These are phyloP conservation scores for Felis catus DNA, from an alignment of 2,113 vertebrate species.

Conservation along the genomic window DNA sequence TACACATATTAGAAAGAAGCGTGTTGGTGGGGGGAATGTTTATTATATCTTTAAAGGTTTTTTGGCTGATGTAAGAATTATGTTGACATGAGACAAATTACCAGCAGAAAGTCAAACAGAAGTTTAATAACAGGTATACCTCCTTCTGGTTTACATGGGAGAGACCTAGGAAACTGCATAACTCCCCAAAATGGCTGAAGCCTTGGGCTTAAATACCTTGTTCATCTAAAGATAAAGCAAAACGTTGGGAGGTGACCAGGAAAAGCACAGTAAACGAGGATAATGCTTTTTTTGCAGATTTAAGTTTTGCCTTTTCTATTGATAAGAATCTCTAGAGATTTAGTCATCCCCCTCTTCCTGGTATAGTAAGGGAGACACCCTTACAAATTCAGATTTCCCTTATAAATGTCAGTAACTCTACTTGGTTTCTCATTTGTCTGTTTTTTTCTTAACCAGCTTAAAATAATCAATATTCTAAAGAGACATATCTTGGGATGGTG, in stretches of 20 bases:
- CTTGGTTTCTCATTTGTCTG: not conserved
- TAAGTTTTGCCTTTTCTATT: not conserved
- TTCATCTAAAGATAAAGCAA: not conserved
- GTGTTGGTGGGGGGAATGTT: not conserved
- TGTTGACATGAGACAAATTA: not conserved
- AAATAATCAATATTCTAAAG: not conserved
- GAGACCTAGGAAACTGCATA: not conserved
- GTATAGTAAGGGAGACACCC: not conserved
- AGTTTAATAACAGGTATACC: not conserved
- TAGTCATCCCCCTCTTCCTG: not conserved
- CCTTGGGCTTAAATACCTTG: not conserved
- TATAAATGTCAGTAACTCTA: not conserved
- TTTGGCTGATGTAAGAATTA: not conserved
- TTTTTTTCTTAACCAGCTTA: not conserved
- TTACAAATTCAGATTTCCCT: not conserved
- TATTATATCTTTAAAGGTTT: not conserved
- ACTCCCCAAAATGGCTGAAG: not conserved
- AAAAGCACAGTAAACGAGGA: not conserved
- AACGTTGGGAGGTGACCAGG: not conserved
- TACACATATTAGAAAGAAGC: not conserved
- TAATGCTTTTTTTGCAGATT: not conserved
- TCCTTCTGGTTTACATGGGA: not conserved
- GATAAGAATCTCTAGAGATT: not conserved
- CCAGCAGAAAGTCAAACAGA: not conserved
- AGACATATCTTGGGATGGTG: not conserved